Evolutionary conservation across 1,140 invertebrate species (phyloP).

Genomic region (Trachymyrmex cornetzi): DNA sequence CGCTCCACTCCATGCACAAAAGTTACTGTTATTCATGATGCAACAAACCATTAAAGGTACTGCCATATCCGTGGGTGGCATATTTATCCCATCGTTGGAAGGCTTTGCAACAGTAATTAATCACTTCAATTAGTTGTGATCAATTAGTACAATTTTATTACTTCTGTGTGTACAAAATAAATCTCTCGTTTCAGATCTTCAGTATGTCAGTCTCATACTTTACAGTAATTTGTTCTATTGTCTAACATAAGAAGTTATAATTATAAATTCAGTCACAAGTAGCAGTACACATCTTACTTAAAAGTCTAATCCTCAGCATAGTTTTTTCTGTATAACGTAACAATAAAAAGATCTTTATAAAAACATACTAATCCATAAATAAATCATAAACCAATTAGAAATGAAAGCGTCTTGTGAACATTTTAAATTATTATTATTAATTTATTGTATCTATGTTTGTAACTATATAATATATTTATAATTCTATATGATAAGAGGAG

Average conservation of each 20-base stretch:
- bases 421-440: neutral
- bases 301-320: constrained; percentile 6
- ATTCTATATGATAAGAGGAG: neutral
- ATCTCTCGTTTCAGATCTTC: constrained; percentile 30
- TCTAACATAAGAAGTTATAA: neutral
- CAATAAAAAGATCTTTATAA: constrained; percentile 12
- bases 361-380: neutral
- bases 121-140: neutral
- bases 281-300: neutral
- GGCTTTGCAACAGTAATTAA: constrained; percentile 48
- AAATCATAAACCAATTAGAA: neutral
- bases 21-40: constrained; percentile 49
- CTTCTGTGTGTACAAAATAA: neutral
- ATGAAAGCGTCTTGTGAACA: neutral
- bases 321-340: neutral
- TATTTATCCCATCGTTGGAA: constrained; percentile 51
- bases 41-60: constrained; percentile 24
- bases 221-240: constrained; percentile 36
- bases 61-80: neutral
- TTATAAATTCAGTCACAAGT: neutral
- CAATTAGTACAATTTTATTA: neutral
- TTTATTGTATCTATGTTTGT: neutral
- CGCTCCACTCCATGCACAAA: constrained; percentile 35
- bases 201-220: constrained; percentile 40
- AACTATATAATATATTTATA: neutral